A percentile compares a stretch with the other conserved stretches of the same genome.
phyloP scores from a whole-genome alignment of 2,797 vertebrate genomes.

The Girardinus metallicus region DNA sequence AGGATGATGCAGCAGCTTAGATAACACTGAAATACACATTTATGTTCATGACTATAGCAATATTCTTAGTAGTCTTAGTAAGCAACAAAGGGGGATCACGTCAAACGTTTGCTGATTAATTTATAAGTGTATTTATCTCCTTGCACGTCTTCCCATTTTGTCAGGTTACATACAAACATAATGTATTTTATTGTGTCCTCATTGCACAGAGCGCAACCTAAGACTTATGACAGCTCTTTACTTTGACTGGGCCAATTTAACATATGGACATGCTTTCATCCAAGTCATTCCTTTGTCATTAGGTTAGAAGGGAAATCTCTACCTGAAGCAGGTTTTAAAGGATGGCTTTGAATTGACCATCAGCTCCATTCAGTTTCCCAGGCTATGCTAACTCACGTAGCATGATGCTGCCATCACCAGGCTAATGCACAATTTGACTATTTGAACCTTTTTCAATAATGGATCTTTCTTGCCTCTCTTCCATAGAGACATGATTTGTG shows the following conservation, averaged over 20 bases:
- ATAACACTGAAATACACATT: background rate
- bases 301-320: background rate
- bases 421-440: background rate
- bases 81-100: slow-evolving; percentile 36
- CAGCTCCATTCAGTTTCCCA: background rate
- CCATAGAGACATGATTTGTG: background rate
- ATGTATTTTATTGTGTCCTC: background rate
- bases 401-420: background rate
- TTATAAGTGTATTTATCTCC: background rate
- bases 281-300: background rate
- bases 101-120: slow-evolving; percentile 43
- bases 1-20: background rate
- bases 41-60: background rate
- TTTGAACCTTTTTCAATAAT: too few species aligned
- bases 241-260: background rate
- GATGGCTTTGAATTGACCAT: background rate
- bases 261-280: background rate
- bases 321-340: too few species aligned
- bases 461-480: too few species aligned
- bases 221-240: background rate
- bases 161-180: background rate
- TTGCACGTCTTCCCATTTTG: background rate
- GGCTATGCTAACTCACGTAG: background rate
- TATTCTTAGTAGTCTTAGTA: slow-evolving; percentile 37
- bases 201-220: background rate